Base-by-base conservation (phyloP, 1,140 invertebrate genomes). In the Papilio machaon region DNA sequence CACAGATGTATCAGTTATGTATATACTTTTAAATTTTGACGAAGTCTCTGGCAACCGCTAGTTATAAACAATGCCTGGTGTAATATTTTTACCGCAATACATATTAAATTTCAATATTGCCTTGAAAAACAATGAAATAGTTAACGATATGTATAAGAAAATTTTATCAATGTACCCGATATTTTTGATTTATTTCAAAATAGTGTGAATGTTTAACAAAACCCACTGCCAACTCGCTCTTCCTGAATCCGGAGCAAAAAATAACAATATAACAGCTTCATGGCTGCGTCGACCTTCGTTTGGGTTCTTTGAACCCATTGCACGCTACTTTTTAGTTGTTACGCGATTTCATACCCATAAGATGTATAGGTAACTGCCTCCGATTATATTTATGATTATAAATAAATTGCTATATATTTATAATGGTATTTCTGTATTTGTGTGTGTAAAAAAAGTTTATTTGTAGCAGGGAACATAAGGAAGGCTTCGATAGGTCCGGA, bases 291-390 rank as follows among this genome's bases (percentile, higher is more conserved):
- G 89, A 89, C 91, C 91, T 94, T 91, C 86, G 85, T 82, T 67
- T 82, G 85, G 88, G 92, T 90, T 94, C 91, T 86, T 91, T 94
- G 91, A 94, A 94, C 92, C 82, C 85, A 82, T 38, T 84, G 70
- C 81, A 80, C 81, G 81, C 81, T 49, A 81, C 78, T 73, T 81
- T 88, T 87, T 88, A 90, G 88, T 89, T 82, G 82, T 58, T 81
- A 70, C 81, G 82, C 80, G 84, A 85, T 85, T 83, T 83, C 82
- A 80, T 80, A 82, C 85, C 82, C 75, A 85, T 83, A 88, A 90
- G 82, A 93, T 93, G 91, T 89, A 91, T 85, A 90, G 90, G 88
- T 91, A 86, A 86, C 74, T 30, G 38, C 49, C 64, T 80, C 80
- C 52, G 76, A 74, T 81, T 70, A 82, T 78, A 81, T 49, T 76